Percentiles rank a stretch among this genome's conserved stretches.
phyloP scores from a whole-genome alignment of 1,140 invertebrate species.

The Colletes gigas region DNA sequence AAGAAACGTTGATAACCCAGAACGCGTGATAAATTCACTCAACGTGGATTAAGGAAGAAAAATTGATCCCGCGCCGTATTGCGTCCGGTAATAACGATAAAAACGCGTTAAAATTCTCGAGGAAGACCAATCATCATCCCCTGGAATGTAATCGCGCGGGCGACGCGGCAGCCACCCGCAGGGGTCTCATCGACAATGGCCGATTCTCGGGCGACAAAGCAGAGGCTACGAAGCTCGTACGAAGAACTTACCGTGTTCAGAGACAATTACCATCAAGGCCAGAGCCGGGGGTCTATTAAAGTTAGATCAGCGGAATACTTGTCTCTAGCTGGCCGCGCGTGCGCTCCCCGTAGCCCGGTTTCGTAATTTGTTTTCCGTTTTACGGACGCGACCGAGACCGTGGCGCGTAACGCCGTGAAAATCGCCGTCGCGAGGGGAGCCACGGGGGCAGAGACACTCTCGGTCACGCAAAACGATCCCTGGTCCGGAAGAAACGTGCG shows the following conservation, averaged over 20 bases:
- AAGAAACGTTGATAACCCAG: no score
- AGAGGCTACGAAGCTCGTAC: neutral
- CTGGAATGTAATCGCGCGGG: no score
- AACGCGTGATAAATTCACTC: no score
- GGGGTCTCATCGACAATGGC: no score
- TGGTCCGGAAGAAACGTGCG: slow-evolving; percentile 11
- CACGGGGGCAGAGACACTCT: slow-evolving; percentile 26
- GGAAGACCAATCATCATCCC: no score
- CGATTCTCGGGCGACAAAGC: neutral
- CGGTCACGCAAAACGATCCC: slow-evolving; percentile 69
- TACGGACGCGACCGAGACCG: neutral
- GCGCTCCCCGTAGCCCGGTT: neutral
- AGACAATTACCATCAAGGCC: slow-evolving; percentile 19
- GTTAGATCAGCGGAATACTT: slow-evolving; percentile 23
- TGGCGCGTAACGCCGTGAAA: slow-evolving; percentile 56
- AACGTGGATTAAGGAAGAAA: no score
- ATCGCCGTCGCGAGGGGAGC: slow-evolving; percentile 31
- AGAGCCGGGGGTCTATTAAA: neutral
- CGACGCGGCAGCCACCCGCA: no score
- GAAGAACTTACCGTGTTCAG: slow-evolving; percentile 5
- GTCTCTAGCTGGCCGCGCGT: neutral
- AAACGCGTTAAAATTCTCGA: no score
- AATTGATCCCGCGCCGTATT: no score
- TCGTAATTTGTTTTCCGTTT: slow-evolving; percentile 30
- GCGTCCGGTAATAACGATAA: no score